Conservation (phyloP, 1,140 invertebrate genomes). For the Protaetia brevitarsis region DNA sequence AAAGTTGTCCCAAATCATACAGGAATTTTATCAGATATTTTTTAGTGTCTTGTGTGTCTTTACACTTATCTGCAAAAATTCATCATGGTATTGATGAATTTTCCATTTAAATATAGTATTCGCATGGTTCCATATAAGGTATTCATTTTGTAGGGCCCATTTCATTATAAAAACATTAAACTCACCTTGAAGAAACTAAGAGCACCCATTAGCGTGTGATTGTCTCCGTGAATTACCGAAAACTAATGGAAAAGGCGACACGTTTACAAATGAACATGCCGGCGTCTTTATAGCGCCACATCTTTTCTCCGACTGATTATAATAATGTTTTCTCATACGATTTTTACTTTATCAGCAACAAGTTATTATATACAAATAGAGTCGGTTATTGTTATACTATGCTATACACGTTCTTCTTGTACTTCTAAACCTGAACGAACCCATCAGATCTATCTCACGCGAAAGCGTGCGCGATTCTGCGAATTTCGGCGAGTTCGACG, state of each 20-base stretch:
- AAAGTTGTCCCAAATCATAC: too few relatives aligned
- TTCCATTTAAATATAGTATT: too few relatives aligned
- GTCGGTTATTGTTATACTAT: too few relatives aligned
- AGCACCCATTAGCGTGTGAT: neutral
- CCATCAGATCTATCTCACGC: constrained; percentile 1
- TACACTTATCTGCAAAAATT: too few relatives aligned
- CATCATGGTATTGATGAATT: too few relatives aligned
- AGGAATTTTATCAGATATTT: too few relatives aligned
- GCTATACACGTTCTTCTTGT: too few relatives aligned
- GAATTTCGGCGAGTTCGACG: neutral
- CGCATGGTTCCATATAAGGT: neutral
- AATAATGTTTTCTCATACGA: neutral
- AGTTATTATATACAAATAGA: neutral
- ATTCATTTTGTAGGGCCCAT: neutral
- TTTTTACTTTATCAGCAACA: neutral
- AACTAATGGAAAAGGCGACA: neutral
- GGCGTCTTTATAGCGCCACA: neutral
- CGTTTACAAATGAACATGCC: neutral
- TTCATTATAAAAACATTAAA: neutral
- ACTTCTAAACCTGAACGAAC: neutral
- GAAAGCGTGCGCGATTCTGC: constrained; percentile 10
- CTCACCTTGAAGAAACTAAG: neutral
- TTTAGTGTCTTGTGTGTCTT: too few relatives aligned
- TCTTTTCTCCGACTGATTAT: neutral
- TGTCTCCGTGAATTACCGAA: neutral